Evolutionary conservation across 2,888 invertebrate species (phyloP), one percentile per base, ranked within the genome.

Genomic region (Acanthoscelides obtectus): DNA sequence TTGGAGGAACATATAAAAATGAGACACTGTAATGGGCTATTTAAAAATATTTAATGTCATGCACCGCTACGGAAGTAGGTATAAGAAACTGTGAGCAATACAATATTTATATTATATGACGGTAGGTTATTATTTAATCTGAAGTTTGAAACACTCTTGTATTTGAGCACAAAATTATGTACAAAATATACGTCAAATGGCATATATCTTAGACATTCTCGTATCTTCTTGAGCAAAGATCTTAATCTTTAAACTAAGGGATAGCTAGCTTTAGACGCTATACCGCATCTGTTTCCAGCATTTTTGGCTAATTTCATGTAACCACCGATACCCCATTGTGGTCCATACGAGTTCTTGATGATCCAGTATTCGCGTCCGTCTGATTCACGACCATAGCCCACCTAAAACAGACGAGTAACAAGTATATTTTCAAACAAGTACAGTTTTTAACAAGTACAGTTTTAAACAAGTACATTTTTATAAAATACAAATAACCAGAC

Each of bases 201-300:
- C 45, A 45, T 45, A 6, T 17, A 45, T 1, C 6, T 17, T 12
- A 45, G 17, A 45, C 3, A n/a, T n/a, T 12, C 19, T 63, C 63
- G 19, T 19, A 63, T 12, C 8, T 63, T 66, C 2, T 5, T 22
- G 66, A 21, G 22, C 66, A 66, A 66, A 12, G 20, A 66, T 66
- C 22, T 66, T 22, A 64, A n/a, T 20, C 20, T 20, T 72, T 89
- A 94, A 74, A 95, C 94, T 72, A 94, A 88, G 6, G 96, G 96
- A 86, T 94, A 96, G 80, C 93, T 93, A 75, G 96, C 93, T 72
- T 88, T 83, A 70, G 90, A 87, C 69, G 96, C 95, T 83, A 97
- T 91, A 79, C 96, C 96, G 85, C 97, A 97, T 84, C 93, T 91
- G 85, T 97, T 96, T 0, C 88, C 78, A 5, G 73, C 77, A 68